phyloP scores from a whole-genome alignment of 92 coral and sea anemone species.

The Hydrozoanthus gracilis region DNA sequence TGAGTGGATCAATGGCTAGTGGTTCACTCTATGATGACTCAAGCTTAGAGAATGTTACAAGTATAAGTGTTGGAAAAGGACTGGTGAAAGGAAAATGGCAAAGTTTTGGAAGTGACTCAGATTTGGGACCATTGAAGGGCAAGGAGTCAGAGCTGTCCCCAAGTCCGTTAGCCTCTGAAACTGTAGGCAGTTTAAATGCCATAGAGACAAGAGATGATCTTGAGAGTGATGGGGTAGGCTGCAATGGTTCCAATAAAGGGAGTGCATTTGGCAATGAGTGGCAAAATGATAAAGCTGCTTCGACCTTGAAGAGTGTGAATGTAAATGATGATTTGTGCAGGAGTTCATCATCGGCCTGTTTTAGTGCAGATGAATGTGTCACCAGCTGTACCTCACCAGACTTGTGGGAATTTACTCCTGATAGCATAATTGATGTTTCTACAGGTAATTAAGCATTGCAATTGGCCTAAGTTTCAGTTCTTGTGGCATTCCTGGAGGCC shows the following conservation, averaged over 20 bases:
- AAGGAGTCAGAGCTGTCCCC: background rate
- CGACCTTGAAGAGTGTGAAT: constrained; percentile 23
- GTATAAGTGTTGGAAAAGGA: background rate
- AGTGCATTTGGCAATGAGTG: background rate
- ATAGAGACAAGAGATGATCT: constrained; percentile 8
- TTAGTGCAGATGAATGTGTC: constrained; percentile 53
- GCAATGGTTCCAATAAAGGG: background rate
- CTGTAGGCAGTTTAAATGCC: background rate
- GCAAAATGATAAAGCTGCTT: constrained; percentile 2
- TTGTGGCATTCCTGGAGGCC: too few relatives aligned
- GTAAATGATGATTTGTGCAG: constrained; percentile 58
- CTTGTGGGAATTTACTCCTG: constrained; percentile 94
- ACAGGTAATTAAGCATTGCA: constrained; percentile 78
- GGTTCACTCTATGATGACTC: constrained; percentile 42
- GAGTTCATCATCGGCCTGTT: constrained; percentile 67
- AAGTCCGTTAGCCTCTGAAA: background rate
- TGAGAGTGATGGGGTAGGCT: background rate
- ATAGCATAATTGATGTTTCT: constrained; percentile 92
- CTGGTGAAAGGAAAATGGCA: constrained; percentile 54
- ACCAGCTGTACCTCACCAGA: constrained; percentile 58
- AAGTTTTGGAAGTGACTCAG: constrained; percentile 70
- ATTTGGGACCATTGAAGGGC: background rate
- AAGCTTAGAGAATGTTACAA: constrained; percentile 34
- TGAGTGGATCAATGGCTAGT: constrained; percentile 45
- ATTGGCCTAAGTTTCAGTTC: too few relatives aligned